These are phyloP conservation scores for Gallinago stenura DNA, from an alignment of 2,797 vertebrate genomes.

Conservation along the genomic window DNA sequence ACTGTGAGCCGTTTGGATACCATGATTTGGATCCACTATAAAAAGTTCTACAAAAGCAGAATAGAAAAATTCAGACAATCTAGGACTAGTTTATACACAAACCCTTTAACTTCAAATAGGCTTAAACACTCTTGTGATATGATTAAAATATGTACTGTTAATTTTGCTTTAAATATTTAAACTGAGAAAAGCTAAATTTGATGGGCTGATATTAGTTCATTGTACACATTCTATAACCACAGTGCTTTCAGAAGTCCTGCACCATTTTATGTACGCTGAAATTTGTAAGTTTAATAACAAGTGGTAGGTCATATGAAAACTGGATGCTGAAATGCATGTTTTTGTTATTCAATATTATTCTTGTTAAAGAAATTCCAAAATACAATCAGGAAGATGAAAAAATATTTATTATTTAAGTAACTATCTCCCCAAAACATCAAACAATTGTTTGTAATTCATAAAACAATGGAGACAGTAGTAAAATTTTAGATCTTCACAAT, in stretches of 20 bases:
- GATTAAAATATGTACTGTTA: not conserved
- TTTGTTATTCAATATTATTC: not conserved
- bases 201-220: not conserved
- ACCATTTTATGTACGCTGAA: not conserved
- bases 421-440: not conserved
- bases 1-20: not conserved
- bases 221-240: not conserved
- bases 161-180: not conserved
- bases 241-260: not conserved
- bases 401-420: not conserved
- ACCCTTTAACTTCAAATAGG: not conserved
- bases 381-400: not conserved
- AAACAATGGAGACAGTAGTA: not conserved
- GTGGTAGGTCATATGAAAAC: not conserved
- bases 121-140: not conserved
- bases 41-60: not conserved
- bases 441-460: not conserved
- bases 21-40: not conserved
- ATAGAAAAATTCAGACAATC: not conserved
- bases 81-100: not conserved
- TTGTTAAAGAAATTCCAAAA: not conserved
- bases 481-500: not conserved
- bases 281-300: not conserved
- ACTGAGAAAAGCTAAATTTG: not conserved
- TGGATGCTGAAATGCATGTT: not conserved